These are phyloP conservation scores for Cryptomyrus ogoouensis DNA, from an alignment of 2,113 vertebrate genomes.

Conservation along the genomic window DNA sequence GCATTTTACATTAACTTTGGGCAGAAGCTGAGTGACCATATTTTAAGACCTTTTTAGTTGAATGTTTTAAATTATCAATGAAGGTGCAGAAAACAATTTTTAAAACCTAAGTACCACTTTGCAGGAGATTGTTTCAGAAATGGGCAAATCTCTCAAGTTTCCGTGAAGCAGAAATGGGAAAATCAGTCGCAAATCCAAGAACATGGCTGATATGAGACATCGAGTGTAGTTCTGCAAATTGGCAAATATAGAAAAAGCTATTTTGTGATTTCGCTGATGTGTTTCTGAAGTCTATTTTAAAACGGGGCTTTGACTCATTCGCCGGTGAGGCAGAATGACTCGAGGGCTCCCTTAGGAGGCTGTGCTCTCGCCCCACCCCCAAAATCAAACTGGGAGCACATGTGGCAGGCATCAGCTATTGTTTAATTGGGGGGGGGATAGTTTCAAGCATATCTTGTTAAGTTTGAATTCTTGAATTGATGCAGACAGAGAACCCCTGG, in stretches of 20 bases:
- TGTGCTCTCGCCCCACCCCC: slow-evolving; percentile 7
- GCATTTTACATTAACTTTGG: not conserved
- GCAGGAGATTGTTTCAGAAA: not conserved
- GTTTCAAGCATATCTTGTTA: not conserved
- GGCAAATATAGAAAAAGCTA: not conserved
- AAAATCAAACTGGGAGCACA: not conserved
- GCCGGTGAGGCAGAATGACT: slow-evolving; percentile 57
- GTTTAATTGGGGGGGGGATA: not conserved
- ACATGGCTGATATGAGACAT: slow-evolving; percentile 1
- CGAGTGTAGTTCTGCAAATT: slow-evolving; percentile 8
- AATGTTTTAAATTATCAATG: not conserved
- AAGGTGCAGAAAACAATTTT: not conserved
- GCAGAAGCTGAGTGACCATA: not conserved
- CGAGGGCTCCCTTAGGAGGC: slow-evolving; percentile 56
- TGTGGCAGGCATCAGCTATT: not conserved
- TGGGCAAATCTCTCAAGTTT: not conserved
- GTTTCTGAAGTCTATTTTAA: slow-evolving; percentile 58
- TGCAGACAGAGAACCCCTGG: slow-evolving; percentile 91
- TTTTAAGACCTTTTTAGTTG: not conserved
- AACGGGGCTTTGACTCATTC: slow-evolving; percentile 56
- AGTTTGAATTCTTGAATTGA: slow-evolving; percentile 39
- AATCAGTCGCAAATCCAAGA: not conserved
- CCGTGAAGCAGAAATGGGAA: not conserved
- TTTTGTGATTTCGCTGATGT: slow-evolving; percentile 12
- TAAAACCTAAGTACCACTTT: not conserved